These are phyloP conservation scores for Synergus itoensis DNA, from an alignment of 2,888 invertebrate species.

Conservation along the genomic window DNA sequence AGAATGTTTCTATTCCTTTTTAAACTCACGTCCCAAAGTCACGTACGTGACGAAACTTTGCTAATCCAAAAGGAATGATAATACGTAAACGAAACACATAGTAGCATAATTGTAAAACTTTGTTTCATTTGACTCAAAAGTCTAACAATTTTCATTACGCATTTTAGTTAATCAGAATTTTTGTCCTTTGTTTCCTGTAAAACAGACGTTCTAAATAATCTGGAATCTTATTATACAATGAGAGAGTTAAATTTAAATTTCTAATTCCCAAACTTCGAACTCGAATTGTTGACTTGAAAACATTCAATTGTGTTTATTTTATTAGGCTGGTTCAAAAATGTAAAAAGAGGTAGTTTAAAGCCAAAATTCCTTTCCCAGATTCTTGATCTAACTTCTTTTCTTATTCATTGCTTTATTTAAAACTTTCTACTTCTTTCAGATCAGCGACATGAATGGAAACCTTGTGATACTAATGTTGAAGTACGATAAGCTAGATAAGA, in stretches of 20 bases:
- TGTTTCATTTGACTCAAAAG: conserved; percentile 23
- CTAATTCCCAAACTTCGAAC: neutral
- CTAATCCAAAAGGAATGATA: conserved; percentile 33
- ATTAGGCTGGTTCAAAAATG: too few species aligned
- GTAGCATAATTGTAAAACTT: neutral
- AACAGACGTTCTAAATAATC: neutral
- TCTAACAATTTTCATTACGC: conserved; percentile 27
- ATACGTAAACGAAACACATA: conserved; percentile 9
- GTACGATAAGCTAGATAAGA: conserved; percentile 64
- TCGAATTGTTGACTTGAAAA: too few species aligned
- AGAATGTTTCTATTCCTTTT: conserved; percentile 31
- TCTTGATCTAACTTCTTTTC: too few species aligned
- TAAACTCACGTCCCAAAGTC: conserved; percentile 32
- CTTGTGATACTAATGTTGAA: conserved; percentile 64
- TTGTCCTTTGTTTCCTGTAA: conserved; percentile 5
- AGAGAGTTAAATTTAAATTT: neutral
- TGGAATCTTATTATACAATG: neutral
- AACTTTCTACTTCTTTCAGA: conserved; percentile 57
- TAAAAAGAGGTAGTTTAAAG: too few species aligned
- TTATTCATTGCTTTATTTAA: neutral
- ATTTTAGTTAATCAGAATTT: conserved; percentile 8
- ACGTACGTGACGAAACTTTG: conserved; percentile 39
- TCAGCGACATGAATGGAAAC: conserved; percentile 65
- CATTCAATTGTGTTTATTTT: too few species aligned
- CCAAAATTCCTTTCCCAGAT: too few species aligned